A percentile compares a stretch with the other conserved stretches of the same genome.
Conservation (phyloP, 2,113 vertebrate species). For the Merops nubicus region DNA sequence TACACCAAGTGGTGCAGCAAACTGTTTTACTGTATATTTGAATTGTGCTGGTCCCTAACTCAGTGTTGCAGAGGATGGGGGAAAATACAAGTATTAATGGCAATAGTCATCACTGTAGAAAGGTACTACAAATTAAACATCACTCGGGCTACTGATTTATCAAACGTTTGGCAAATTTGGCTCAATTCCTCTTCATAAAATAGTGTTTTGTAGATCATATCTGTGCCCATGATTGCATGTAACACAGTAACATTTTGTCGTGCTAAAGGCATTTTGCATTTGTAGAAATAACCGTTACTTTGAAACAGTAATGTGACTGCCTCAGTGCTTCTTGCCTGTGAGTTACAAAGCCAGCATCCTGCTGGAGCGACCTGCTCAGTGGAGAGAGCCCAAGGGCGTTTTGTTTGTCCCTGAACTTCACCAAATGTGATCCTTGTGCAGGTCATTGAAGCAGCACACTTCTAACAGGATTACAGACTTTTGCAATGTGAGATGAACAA, state of each 20-base stretch:
- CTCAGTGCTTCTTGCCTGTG: background rate
- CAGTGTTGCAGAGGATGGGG: accelerated
- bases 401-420: background rate
- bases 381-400: background rate
- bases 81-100: background rate
- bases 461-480: background rate
- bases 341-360: background rate
- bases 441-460: background rate
- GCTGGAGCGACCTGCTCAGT: accelerated
- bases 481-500: background rate
- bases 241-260: background rate
- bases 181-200: background rate
- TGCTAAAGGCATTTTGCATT: background rate
- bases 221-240: background rate
- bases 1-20: accelerated
- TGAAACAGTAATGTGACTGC: background rate
- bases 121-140: background rate
- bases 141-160: background rate
- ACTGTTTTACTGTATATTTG: accelerated
- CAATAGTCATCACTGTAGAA: background rate
- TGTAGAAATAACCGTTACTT: background rate
- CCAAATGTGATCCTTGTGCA: background rate
- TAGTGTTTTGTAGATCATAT: background rate
- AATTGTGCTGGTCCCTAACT: background rate
- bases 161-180: background rate